Conservation (phyloP, 2,888 invertebrate species). For the Coenonympha arcania region DNA sequence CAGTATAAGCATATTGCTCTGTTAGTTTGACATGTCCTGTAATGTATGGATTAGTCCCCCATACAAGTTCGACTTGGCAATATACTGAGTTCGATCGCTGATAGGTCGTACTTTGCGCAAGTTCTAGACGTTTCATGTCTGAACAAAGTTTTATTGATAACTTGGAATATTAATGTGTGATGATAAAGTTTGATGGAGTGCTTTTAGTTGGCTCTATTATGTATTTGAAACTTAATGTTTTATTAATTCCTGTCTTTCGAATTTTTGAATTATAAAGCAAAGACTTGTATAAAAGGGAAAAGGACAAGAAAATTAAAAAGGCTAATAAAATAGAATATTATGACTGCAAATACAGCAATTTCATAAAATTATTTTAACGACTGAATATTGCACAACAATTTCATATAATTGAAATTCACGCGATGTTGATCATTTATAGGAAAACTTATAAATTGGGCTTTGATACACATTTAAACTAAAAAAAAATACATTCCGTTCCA, state of each 20-base stretch:
- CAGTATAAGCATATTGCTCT: neutral
- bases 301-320: no score
- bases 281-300: no score
- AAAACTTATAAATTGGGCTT: no score
- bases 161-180: conserved; percentile 2
- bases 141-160: conserved; percentile 5
- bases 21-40: conserved; percentile 3
- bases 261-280: no score
- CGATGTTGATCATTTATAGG: no score
- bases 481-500: no score
- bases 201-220: neutral
- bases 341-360: no score
- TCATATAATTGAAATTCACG: no score
- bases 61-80: neutral
- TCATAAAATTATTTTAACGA: no score
- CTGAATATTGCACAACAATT: no score
- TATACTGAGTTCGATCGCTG: conserved; percentile 2
- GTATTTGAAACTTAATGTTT: neutral
- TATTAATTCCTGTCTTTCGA: neutral
- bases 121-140: conserved; percentile 4
- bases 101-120: conserved; percentile 4
- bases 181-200: neutral
- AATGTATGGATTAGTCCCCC: conserved; percentile 4
- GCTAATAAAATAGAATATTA: no score
- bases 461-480: no score